Percentiles rank a stretch among this genome's conserved stretches.
Evolutionary conservation across 2,797 vertebrate species (phyloP).

Genomic region (Diplodus sargus): DNA sequence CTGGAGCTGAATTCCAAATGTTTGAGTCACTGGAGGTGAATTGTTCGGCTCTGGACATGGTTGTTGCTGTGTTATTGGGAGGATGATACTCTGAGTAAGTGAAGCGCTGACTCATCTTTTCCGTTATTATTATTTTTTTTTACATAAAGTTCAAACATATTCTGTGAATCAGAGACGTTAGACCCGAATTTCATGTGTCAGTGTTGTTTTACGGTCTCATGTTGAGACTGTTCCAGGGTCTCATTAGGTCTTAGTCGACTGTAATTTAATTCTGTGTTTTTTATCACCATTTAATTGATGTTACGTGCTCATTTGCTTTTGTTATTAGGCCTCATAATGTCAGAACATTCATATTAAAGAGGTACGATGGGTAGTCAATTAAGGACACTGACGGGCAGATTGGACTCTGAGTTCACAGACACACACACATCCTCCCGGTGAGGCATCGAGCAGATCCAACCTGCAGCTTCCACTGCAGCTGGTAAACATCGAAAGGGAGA

Average conservation of each 20-base stretch:
- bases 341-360: not conserved
- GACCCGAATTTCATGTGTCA: too few relatives aligned
- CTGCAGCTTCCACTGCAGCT: conserved; percentile 49
- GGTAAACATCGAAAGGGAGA: conserved; percentile 57
- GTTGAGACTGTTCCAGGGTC: not conserved
- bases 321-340: not conserved
- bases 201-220: not conserved
- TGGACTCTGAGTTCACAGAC: too few relatives aligned
- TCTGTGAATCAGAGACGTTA: not conserved
- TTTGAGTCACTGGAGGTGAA: conserved; percentile 76
- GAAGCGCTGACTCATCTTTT: conserved; percentile 23
- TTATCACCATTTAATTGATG: not conserved
- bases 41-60: conserved; percentile 26
- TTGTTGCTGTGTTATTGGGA: conserved; percentile 16
- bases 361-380: conserved; percentile 6
- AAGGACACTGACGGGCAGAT: not conserved
- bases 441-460: conserved; percentile 28
- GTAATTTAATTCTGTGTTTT: not conserved
- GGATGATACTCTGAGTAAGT: conserved; percentile 24
- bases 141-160: not conserved
- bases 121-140: too few relatives aligned
- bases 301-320: not conserved
- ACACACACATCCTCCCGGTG: not conserved
- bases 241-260: not conserved
- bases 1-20: conserved; percentile 68